phyloP scores from a whole-genome alignment of 2,797 vertebrate genomes.

The Petrocephalus schoutedeni region DNA sequence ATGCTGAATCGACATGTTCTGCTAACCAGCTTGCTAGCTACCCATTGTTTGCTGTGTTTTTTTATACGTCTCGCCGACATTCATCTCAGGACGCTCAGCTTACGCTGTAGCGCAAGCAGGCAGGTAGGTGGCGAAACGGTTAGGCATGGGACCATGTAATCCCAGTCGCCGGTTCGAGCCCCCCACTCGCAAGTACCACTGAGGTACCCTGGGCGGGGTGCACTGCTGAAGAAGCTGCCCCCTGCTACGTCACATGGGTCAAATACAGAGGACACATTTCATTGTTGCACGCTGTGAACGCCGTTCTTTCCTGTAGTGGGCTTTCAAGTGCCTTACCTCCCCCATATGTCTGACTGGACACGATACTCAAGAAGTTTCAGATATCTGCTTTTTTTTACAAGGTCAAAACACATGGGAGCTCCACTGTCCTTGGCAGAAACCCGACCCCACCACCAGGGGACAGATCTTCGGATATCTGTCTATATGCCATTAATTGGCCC shows the following conservation, averaged over 20 bases:
- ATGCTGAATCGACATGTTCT: neutral
- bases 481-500: neutral
- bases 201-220: too few species aligned
- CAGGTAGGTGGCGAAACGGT: too few species aligned
- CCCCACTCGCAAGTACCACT: too few species aligned
- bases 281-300: too few species aligned
- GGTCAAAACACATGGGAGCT: neutral
- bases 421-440: neutral
- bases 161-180: too few species aligned
- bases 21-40: neutral
- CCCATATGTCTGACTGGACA: neutral
- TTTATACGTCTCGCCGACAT: neutral
- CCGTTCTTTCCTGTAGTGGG: too few species aligned
- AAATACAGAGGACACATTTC: too few species aligned
- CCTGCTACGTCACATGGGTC: too few species aligned
- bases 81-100: neutral
- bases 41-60: neutral
- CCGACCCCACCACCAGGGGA: neutral
- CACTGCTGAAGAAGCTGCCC: too few species aligned
- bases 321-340: neutral
- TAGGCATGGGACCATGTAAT: too few species aligned
- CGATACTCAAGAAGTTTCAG: neutral
- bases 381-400: constrained; percentile 12
- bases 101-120: too few species aligned
- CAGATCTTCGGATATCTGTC: constrained; percentile 15